Conservation (phyloP, 1,140 invertebrate genomes). For the Atta texana region DNA sequence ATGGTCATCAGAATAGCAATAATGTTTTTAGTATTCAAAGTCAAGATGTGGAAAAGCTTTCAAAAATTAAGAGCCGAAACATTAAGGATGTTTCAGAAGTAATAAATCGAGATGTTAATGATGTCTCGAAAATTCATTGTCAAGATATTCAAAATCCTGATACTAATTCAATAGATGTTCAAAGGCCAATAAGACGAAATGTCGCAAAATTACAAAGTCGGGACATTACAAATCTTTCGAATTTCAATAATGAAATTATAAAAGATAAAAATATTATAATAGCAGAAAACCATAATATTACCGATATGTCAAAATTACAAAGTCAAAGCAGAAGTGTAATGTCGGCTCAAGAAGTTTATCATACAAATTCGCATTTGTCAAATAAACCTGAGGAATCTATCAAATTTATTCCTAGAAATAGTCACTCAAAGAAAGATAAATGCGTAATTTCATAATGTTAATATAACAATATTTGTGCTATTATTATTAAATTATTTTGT, state of each 20-base stretch:
- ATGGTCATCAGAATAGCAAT: neutral
- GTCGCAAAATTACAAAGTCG: conserved; percentile 1
- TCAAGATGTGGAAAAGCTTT: neutral
- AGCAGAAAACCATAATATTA: conserved; percentile 2
- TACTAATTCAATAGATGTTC: neutral
- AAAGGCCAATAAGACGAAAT: neutral
- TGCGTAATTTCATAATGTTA: conserved; percentile 81
- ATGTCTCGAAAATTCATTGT: neutral
- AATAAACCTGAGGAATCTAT: conserved; percentile 48
- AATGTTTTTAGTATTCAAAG: conserved; percentile 11
- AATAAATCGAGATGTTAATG: neutral
- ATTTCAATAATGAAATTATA: neutral
- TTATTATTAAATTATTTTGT: conserved; percentile 5
- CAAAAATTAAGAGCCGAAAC: neutral
- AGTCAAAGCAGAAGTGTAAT: neutral
- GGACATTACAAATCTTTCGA: neutral
- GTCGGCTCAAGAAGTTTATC: neutral
- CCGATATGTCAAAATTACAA: neutral
- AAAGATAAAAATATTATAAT: neutral
- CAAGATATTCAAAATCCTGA: neutral
- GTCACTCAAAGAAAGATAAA: conserved; percentile 81
- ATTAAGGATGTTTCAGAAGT: neutral
- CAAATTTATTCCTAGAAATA: conserved; percentile 47
- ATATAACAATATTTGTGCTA: conserved; percentile 1
- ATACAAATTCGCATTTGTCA: conserved; percentile 26